Base-by-base conservation (phyloP, 1,140 invertebrate species). In the Oncopeltus fasciatus region DNA sequence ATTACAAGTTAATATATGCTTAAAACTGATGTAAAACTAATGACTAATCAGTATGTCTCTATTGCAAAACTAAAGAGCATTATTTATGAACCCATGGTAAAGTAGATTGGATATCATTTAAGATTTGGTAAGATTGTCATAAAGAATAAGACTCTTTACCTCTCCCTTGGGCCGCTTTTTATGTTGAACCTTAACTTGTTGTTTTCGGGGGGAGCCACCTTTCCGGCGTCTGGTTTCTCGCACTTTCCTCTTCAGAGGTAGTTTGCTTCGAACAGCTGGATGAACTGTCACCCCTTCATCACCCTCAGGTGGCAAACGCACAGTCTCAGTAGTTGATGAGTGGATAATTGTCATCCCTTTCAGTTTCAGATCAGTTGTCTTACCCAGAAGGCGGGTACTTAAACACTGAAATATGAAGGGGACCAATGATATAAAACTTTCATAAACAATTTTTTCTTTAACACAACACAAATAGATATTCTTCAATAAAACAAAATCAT, bases 301-400 rank as follows among this genome's bases (percentile, higher is more conserved):
- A 60, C 81, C 80, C 64, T 84, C 83, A 64, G 86, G 81, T 1
- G 87, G 87, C 64, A 90, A 73, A 5, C 86, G 81, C 64, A 90
- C 86, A 51, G 87, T 87, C 76, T 90, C 87, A 46, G 87, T 88
- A 62, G 86, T 87, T 65, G 86, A 86, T 70, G 85, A 88, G 78
- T 89, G 87, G 67, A 89, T 88, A 74, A 89, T 89, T 65, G 87
- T 89, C 63, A 90, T 81, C 14, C 84, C 85, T 73, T 88, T 88
- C 69, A 87, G 78, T 74, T 90, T 89, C 72, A 82, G 77, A 71
- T 85, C 83, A 67, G 83, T 82, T 46, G 80, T 80, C 66, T 88
- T 89, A 67, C 86, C 84, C 66, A 90, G 77, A 67, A 87, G 79
- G 68, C 83, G 83, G 67, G 83, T 87, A 77, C 86, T 88, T 69